Percentiles rank a stretch among this genome's conserved stretches.
These are phyloP conservation scores for Chanos chanos DNA, from an alignment of 2,797 vertebrate genomes.

Conservation along the genomic window DNA sequence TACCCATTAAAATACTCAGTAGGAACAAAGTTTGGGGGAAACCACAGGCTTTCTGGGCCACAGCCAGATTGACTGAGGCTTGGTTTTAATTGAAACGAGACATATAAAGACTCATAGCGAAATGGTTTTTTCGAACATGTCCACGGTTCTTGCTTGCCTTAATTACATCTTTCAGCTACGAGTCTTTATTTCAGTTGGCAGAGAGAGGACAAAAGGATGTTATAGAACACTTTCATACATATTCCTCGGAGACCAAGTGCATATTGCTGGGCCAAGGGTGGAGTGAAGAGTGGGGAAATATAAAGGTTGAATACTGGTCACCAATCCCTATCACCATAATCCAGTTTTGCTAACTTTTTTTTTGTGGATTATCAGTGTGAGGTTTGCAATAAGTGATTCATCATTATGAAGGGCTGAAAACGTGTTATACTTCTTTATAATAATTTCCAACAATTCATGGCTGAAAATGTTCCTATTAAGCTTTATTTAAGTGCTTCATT, in stretches of 20 bases:
- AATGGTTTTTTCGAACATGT: conserved; percentile 22
- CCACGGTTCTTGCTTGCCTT: conserved; percentile 36
- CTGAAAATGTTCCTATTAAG: conserved; percentile 9
- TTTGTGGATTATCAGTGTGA: too few species aligned
- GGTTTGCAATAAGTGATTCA: not conserved
- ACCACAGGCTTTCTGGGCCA: conserved; percentile 48
- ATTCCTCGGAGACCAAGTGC: conserved; percentile 21
- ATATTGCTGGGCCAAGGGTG: conserved; percentile 11
- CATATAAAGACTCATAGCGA: conserved; percentile 41
- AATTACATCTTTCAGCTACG: conserved; percentile 45
- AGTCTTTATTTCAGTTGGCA: conserved; percentile 39
- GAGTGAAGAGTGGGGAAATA: not conserved
- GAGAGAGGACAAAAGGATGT: conserved; percentile 37
- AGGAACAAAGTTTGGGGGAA: conserved; percentile 49
- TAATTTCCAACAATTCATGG: not conserved
- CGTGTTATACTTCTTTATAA: not conserved
- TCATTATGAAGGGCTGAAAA: conserved; percentile 7
- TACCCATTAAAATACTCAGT: conserved; percentile 50
- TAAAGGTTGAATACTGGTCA: conserved; percentile 1
- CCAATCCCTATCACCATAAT: not conserved
- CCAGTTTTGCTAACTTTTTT: too few species aligned
- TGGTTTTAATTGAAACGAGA: conserved; percentile 51
- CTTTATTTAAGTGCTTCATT: conserved; percentile 26
- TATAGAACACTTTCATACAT: conserved; percentile 28
- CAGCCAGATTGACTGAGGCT: conserved; percentile 43